phyloP scores from a whole-genome alignment of 2,888 invertebrate species.

The Oasisia sp. region DNA sequence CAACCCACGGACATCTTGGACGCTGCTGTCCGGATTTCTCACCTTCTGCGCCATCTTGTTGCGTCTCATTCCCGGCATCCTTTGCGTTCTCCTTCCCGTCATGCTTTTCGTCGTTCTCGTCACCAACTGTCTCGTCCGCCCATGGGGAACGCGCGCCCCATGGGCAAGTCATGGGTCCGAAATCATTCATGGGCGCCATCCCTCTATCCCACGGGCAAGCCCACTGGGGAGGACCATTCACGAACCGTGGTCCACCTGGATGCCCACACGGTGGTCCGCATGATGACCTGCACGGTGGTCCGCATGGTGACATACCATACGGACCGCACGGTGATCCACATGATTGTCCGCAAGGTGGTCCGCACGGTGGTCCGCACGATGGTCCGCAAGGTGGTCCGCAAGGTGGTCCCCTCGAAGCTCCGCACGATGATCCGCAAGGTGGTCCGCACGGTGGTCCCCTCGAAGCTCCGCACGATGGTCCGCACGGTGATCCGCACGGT shows the following conservation, averaged over 20 bases:
- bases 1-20: no score
- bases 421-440: neutral
- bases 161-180: neutral
- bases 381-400: neutral
- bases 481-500: neutral
- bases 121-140: neutral
- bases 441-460: neutral
- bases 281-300: neutral
- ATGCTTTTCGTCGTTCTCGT: neutral
- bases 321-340: neutral
- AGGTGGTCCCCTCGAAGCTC: neutral
- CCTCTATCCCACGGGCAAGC: neutral
- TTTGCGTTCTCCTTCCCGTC: neutral
- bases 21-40: no score
- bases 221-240: neutral
- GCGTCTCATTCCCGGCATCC: neutral
- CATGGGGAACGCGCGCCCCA: neutral
- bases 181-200: neutral
- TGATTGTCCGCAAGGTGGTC: neutral
- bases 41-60: neutral
- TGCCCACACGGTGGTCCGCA: neutral
- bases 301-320: neutral
- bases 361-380: neutral
- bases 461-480: neutral
- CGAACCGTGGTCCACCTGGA: neutral